Base-by-base conservation (phyloP, 1,140 invertebrate genomes). In the Drosophila prosaltans region DNA sequence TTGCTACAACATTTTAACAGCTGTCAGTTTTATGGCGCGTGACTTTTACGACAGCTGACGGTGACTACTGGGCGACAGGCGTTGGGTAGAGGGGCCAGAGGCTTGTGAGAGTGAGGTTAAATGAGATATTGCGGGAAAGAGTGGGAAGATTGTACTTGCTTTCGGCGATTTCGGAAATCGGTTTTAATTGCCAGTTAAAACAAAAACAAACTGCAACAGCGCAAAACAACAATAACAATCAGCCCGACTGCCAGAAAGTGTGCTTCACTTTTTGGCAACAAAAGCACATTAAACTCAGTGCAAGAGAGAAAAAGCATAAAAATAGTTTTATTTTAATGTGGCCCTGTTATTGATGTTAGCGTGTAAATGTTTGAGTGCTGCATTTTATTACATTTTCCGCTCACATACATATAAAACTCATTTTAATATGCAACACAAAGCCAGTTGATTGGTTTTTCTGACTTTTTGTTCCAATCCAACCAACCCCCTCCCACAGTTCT, bases 11-110 rank as follows among this genome's bases (percentile, higher is more conserved):
- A 88, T 86, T 86, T 86, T 86, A 86, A 82, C 82, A 86, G 82
- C 82, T 86, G 82, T 86, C 82, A 86, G 82, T 86, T 88, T 86
- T 88, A 86, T 86, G 83, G 82, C 74, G 82, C 82, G 82, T 88
- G 82, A 88, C 82, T 86, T 86, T 86, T 86, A 86, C 82, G 82
- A 86, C 82, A 86, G 83, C 84, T 62, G 62, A 57, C n/a, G 79
- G 76, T 62, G 62, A 57, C 3, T 62, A 36, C 65, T 63, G 62
- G 65, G 51, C 54, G n/a, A 57, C 54, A 48, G 62, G 60, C 41
- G 55, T 28, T n/a, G 11, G 16, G 3, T 6, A 7, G 32, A 36
- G 3, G 4, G 32, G 32, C 32, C 3, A 1, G 26, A 26, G 24
- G 10, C 1, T 1, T 8, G 4, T 21, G 11, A 1, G 0, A 9